These are phyloP conservation scores for Limosa lapponica DNA, from an alignment of 2,797 vertebrate genomes.

Conservation along the genomic window DNA sequence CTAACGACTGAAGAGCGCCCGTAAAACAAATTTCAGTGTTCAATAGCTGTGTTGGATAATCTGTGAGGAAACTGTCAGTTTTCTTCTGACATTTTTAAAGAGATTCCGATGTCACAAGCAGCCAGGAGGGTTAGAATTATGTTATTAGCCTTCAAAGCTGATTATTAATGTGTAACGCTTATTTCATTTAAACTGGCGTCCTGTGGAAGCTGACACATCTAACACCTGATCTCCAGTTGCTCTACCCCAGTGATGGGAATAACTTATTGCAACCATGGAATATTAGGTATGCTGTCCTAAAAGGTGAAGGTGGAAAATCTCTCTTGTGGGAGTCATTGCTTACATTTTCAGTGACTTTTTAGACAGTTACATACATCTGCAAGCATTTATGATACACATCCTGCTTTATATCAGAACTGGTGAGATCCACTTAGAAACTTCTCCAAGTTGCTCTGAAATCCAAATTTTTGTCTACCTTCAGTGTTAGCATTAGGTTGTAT, in stretches of 20 bases:
- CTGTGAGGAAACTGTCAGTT: neutral
- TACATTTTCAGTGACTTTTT: constrained; percentile 32
- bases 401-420: constrained; percentile 40
- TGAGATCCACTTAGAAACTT: neutral
- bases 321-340: neutral
- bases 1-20: neutral
- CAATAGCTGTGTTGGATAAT: neutral
- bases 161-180: constrained; percentile 29
- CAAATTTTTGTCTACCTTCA: neutral
- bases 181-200: constrained; percentile 50
- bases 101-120: constrained; percentile 23
- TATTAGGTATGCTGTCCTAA: neutral
- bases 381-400: constrained; percentile 4
- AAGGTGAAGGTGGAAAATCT: constrained; percentile 16
- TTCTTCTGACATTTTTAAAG: constrained; percentile 26
- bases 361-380: neutral
- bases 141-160: constrained; percentile 39
- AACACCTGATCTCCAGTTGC: constrained; percentile 8
- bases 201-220: constrained; percentile 17
- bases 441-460: neutral
- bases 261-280: neutral
- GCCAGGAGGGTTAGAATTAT: constrained; percentile 23
- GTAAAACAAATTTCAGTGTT: constrained; percentile 8
- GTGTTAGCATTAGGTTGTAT: neutral
- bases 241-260: neutral